phyloP scores from a whole-genome alignment of 2,797 vertebrate genomes.

The Notamacropus eugenii region DNA sequence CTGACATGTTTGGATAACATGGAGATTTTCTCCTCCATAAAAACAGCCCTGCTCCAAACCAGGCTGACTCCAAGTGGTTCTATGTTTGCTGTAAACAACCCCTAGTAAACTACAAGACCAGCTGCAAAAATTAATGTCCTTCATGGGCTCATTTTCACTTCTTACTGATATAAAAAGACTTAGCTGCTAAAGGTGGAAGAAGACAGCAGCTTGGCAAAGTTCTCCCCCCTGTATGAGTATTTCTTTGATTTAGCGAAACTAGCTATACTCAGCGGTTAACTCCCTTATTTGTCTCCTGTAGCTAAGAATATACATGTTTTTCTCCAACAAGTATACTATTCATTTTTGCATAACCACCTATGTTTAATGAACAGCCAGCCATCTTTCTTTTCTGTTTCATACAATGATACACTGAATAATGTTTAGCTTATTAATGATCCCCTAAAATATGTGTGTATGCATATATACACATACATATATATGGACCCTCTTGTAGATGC shows the following conservation, averaged over 20 bases:
- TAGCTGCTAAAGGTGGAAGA: not conserved
- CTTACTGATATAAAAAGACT: not conserved
- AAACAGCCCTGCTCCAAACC: not conserved
- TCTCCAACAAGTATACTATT: not conserved
- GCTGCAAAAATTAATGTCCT: not conserved
- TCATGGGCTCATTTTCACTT: not conserved
- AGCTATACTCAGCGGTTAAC: not conserved
- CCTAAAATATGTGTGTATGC: not conserved
- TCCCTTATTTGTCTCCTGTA: not conserved
- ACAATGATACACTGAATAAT: not conserved
- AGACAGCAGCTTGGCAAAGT: not conserved
- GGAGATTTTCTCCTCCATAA: not conserved
- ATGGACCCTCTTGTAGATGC: not conserved
- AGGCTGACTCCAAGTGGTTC: not conserved
- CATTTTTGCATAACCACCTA: not conserved
- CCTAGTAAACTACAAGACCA: not conserved
- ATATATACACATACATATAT: not conserved
- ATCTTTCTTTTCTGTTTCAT: not conserved
- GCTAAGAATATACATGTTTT: not conserved
- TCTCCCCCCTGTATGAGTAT: not conserved
- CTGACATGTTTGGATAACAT: not conserved
- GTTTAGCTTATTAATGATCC: not conserved
- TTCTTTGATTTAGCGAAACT: not conserved
- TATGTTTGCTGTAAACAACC: not conserved
- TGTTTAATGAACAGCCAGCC: not conserved